phyloP scores from a whole-genome alignment of 2,797 vertebrate genomes.

The Propithecus deckenii region DNA sequence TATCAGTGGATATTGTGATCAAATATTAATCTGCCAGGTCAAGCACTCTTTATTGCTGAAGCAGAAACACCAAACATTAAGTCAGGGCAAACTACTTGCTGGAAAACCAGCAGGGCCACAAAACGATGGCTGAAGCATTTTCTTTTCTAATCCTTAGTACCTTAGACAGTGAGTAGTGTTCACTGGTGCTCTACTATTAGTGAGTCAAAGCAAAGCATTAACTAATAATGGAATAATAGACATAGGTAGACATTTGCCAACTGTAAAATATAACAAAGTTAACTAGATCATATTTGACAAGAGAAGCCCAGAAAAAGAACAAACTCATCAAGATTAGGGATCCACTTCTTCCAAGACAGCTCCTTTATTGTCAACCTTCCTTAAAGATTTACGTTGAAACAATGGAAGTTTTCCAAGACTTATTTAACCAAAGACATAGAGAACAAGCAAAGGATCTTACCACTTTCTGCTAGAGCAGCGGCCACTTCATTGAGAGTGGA shows the following conservation, averaged over 20 bases:
- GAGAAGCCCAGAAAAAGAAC: neutral
- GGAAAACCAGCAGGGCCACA: neutral
- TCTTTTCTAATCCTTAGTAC: neutral
- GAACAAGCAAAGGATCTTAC: conserved; percentile 80
- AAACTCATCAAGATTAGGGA: neutral
- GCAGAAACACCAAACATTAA: conserved; percentile 41
- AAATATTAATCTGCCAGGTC: conserved; percentile 54
- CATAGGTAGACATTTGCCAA: neutral
- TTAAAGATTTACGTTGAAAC: neutral
- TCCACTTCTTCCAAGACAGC: neutral
- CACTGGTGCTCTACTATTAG: neutral
- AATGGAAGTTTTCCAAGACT: neutral
- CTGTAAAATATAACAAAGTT: neutral
- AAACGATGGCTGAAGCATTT: neutral
- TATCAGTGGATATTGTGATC: neutral
- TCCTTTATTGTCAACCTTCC: neutral
- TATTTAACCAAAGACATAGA: neutral
- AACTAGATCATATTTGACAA: conserved; percentile 12
- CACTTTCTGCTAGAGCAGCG: conserved; percentile 95
- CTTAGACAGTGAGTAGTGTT: neutral
- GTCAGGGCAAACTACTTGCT: neutral
- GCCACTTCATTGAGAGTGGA: conserved; percentile 99
- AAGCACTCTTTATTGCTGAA: conserved; percentile 25
- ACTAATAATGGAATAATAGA: neutral
- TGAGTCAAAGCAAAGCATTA: conserved; percentile 7